phyloP scores from a whole-genome alignment of 2,113 vertebrate species.

The Chionomys nivalis region DNA sequence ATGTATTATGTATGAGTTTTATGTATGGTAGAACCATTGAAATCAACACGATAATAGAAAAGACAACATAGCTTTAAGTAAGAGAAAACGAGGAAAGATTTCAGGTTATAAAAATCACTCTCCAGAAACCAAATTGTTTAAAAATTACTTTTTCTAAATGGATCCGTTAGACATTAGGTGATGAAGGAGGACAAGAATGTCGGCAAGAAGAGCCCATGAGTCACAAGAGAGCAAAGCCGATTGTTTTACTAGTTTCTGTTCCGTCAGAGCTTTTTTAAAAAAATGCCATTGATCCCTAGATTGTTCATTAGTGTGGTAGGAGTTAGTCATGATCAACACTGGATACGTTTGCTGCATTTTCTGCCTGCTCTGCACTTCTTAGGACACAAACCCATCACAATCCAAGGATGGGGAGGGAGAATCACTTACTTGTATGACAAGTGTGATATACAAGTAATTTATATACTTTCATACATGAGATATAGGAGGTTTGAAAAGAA shows the following conservation, averaged over 20 bases:
- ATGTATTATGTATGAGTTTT: no score
- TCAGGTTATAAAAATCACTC: neutral
- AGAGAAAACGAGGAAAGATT: neutral
- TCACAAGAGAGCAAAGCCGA: neutral
- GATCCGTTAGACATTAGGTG: neutral
- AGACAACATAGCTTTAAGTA: neutral
- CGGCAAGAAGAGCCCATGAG: neutral
- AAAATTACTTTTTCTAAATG: neutral
- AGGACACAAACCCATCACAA: no score
- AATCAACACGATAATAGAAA: neutral
- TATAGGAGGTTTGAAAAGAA: neutral
- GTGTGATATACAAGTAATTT: neutral
- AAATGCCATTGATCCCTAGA: neutral
- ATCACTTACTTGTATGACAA: neutral
- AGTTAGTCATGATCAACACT: neutral
- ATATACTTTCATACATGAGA: neutral
- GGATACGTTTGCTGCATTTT: neutral
- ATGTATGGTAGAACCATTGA: neutral
- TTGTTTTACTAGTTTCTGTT: neutral
- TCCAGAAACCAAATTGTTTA: neutral
- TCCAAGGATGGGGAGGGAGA: neutral
- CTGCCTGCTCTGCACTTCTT: neutral
- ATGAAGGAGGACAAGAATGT: neutral
- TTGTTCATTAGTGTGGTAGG: no score
- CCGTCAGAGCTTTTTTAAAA: neutral